A percentile compares a stretch with the other conserved stretches of the same genome.
Evolutionary conservation across 1,140 invertebrate species (phyloP).

Genomic region (Paracyclopina nana): DNA sequence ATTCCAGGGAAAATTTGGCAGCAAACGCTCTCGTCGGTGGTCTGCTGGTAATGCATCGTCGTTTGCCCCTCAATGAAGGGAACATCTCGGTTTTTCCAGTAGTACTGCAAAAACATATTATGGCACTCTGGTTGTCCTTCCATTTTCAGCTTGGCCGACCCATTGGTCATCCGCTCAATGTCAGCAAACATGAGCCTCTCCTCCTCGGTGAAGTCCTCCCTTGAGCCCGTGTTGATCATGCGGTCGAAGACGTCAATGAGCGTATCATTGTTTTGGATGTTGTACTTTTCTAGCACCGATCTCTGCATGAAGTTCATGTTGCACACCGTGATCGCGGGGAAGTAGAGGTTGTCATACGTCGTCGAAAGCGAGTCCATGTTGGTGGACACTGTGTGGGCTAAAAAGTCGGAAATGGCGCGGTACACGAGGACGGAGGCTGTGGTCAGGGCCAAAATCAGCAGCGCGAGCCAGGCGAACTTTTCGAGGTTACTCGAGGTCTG

Average conservation of each 20-base stretch:
- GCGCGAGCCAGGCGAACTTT: background rate
- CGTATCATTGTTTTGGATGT: slow-evolving; percentile 10
- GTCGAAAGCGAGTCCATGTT: slow-evolving; percentile 14
- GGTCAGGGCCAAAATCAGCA: background rate
- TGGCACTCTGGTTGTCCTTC: slow-evolving; percentile 10
- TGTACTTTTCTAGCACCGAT: slow-evolving; percentile 18
- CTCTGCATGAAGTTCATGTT: slow-evolving; percentile 20
- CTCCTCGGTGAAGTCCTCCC: slow-evolving; percentile 4
- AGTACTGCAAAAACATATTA: slow-evolving; percentile 9
- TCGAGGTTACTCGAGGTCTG: background rate
- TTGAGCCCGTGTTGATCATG: slow-evolving; percentile 10
- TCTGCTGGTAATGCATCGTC: slow-evolving; percentile 12
- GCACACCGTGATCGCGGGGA: slow-evolving; percentile 22
- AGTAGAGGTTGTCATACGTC: slow-evolving; percentile 19
- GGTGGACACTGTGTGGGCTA: slow-evolving; percentile 8
- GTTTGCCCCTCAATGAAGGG: background rate
- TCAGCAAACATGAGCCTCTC: slow-evolving; percentile 1
- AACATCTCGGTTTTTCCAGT: slow-evolving; percentile 1
- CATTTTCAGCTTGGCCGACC: background rate
- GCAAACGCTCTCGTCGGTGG: slow-evolving; percentile 10
- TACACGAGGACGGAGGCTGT: slow-evolving; percentile 6
- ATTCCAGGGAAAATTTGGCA: slow-evolving; percentile 14
- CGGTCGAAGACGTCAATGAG: slow-evolving; percentile 19
- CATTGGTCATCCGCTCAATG: background rate
- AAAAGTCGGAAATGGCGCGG: slow-evolving; percentile 1